Percentiles rank a stretch among this genome's conserved stretches.
Evolutionary conservation across 2,888 invertebrate species (phyloP).

Genomic region (Tetranychus truncatus): DNA sequence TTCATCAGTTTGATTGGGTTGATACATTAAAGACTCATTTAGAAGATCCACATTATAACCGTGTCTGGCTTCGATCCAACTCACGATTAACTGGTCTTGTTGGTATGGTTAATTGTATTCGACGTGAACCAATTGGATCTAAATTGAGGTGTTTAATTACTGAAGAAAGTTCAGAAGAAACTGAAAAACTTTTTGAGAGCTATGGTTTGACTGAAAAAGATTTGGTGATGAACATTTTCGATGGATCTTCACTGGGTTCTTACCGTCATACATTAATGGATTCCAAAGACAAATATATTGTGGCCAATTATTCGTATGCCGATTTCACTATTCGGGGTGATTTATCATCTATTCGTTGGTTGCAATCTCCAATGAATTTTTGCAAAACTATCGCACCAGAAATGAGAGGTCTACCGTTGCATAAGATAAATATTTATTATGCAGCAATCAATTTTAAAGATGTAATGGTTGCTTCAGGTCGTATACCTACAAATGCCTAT

Average conservation of each 20-base stretch:
- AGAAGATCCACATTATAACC: neutral
- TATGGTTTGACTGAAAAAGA: slow-evolving; percentile 7
- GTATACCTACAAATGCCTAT: slow-evolving; percentile 84
- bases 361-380: slow-evolving; percentile 11
- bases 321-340: slow-evolving; percentile 68
- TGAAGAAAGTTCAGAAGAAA: neutral
- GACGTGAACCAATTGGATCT: slow-evolving; percentile 32
- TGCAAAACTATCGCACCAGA: slow-evolving; percentile 5
- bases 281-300: neutral
- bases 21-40: neutral
- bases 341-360: slow-evolving; percentile 15
- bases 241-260: slow-evolving; percentile 34
- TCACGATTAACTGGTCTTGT: slow-evolving; percentile 34
- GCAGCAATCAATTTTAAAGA: slow-evolving; percentile 39
- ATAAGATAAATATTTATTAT: slow-evolving; percentile 31
- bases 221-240: slow-evolving; percentile 3
- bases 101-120: slow-evolving; percentile 38
- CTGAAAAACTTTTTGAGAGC: neutral
- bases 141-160: slow-evolving; percentile 20
- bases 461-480: slow-evolving; percentile 66
- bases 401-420: no score
- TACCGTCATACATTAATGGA: neutral
- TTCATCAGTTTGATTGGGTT: slow-evolving; percentile 7
- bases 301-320: slow-evolving; percentile 36
- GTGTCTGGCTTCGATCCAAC: slow-evolving; percentile 2